phyloP scores from a whole-genome alignment of 2,113 vertebrate species.

The Cyanoramphus novaezelandiae region DNA sequence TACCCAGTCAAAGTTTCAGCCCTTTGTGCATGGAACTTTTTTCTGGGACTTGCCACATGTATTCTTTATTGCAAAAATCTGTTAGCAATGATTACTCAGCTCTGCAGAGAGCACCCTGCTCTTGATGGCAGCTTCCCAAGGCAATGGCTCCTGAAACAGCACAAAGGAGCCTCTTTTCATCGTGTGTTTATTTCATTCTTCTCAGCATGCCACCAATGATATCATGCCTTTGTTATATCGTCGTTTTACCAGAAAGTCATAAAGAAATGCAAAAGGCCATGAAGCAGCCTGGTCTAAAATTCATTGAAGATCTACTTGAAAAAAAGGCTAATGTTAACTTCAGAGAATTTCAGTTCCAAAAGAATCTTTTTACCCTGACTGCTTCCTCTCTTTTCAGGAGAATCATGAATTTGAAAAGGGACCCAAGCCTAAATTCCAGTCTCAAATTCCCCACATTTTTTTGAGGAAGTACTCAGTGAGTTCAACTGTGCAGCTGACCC shows the following conservation, averaged over 20 bases:
- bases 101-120: not conserved
- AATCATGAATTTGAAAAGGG: not conserved
- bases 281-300: not conserved
- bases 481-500: not conserved
- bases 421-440: not conserved
- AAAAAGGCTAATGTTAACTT: not conserved
- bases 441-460: constrained; percentile 16
- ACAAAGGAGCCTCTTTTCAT: not conserved
- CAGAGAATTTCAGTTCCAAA: not conserved
- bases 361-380: not conserved
- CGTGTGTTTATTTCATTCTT: not conserved
- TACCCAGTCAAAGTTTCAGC: not conserved
- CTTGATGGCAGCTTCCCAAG: not conserved
- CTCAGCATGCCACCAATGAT: not conserved
- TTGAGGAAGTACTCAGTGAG: not conserved
- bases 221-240: not conserved
- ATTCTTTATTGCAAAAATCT: not conserved
- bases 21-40: not conserved
- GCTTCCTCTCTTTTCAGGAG: not conserved
- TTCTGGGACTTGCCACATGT: not conserved
- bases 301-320: not conserved
- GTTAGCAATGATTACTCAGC: not conserved
- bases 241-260: not conserved
- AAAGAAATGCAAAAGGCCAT: not conserved
- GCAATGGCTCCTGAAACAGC: not conserved